Evolutionary conservation across 1,140 invertebrate species (phyloP).

Genomic region (Helicoverpa armigera): DNA sequence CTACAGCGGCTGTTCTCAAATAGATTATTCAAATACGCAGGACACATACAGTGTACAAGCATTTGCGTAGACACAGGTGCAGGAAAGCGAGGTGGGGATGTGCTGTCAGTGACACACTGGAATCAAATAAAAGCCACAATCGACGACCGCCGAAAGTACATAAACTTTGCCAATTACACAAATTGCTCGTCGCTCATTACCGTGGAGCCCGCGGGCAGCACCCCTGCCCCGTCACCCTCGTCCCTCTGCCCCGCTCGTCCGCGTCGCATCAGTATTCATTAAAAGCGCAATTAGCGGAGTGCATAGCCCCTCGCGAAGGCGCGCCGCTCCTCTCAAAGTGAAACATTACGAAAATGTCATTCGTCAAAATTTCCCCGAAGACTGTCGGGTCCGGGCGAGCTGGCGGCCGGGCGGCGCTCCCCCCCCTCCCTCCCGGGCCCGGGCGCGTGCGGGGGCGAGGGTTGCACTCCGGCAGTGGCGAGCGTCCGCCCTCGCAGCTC

Average conservation of each 20-base stretch:
- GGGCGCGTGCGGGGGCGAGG: slow-evolving; percentile 20
- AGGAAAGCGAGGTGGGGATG: not conserved
- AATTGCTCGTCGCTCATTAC: slow-evolving; percentile 41
- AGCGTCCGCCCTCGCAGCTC: slow-evolving; percentile 34
- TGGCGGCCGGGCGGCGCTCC: slow-evolving; percentile 44
- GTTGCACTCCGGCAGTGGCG: slow-evolving; percentile 47
- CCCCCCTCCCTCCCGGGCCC: not conserved
- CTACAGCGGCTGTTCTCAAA: no score
- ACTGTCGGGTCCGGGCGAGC: slow-evolving; percentile 55
- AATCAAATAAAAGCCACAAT: slow-evolving; percentile 34
- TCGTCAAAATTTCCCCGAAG: slow-evolving; percentile 76
- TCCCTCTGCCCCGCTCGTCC: slow-evolving; percentile 21
- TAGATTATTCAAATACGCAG: no score
- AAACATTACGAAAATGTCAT: slow-evolving; percentile 72
- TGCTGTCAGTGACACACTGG: slow-evolving; percentile 52
- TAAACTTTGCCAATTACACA: slow-evolving; percentile 44
- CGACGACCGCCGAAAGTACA: slow-evolving; percentile 28
- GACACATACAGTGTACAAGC: not conserved
- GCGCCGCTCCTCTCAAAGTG: slow-evolving; percentile 60
- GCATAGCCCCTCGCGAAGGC: slow-evolving; percentile 57
- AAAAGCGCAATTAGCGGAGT: slow-evolving; percentile 77
- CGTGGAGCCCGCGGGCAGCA: slow-evolving; percentile 3
- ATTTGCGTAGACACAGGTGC: no score
- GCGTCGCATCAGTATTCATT: slow-evolving; percentile 66
- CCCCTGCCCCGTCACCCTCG: not conserved